A percentile compares a stretch with the other conserved stretches of the same genome.
phyloP scores from a whole-genome alignment of 2,113 vertebrate genomes.

The Nannospalax galili region DNA sequence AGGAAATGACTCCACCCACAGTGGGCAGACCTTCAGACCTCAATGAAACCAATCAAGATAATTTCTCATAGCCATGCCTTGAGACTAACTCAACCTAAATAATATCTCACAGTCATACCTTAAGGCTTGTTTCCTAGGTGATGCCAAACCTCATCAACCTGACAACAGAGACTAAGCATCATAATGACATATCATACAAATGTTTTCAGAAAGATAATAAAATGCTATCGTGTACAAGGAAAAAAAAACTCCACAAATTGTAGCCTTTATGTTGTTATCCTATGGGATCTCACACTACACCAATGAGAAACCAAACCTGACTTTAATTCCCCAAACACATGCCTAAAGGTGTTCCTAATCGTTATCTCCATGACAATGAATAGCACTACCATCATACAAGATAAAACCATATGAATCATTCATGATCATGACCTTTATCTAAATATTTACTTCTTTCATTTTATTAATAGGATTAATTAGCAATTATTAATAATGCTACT shows the following conservation, averaged over 20 bases:
- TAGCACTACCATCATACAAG: neutral
- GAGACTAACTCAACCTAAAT: neutral
- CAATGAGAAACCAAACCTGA: neutral
- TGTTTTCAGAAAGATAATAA: neutral
- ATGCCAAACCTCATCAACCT: neutral
- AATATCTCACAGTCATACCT: neutral
- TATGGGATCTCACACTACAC: neutral
- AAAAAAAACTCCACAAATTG: neutral
- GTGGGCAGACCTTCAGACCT: neutral
- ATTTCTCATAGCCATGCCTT: neutral
- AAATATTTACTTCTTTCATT: neutral
- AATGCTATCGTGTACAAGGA: neutral
- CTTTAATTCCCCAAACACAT: neutral
- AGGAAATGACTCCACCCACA: neutral
- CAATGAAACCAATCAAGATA: neutral
- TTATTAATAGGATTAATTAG: neutral
- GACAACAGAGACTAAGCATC: too few relatives aligned
- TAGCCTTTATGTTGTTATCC: neutral
- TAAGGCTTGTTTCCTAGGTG: neutral
- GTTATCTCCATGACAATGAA: neutral
- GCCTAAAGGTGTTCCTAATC: neutral
- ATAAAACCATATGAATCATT: neutral
- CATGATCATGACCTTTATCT: neutral
- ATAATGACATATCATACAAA: neutral
- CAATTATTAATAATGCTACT: neutral